phyloP scores from a whole-genome alignment of 2,888 invertebrate genomes.

The Caenorhabditis virilis region DNA sequence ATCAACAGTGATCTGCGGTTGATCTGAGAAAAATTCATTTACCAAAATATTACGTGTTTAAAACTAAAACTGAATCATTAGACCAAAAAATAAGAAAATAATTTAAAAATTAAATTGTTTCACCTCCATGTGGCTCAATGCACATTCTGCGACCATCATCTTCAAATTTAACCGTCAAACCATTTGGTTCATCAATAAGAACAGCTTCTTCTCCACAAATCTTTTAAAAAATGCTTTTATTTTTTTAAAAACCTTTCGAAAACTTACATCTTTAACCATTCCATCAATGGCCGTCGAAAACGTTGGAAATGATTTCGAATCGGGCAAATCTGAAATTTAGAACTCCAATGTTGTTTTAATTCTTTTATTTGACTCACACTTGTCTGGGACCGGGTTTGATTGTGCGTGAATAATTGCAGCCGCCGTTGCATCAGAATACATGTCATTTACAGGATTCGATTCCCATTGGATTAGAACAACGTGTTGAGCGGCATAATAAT shows the following conservation, averaged over 20 bases:
- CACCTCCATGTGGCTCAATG: constrained; percentile 4
- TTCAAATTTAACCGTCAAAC: constrained; percentile 29
- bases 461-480: constrained; percentile 89
- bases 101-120: neutral
- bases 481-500: constrained; percentile 28
- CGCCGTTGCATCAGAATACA: constrained; percentile 94
- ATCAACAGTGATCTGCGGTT: constrained; percentile 12
- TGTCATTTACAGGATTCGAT: constrained; percentile 91
- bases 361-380: constrained; percentile 46
- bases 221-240: constrained; percentile 14
- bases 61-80: too few species aligned
- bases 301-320: constrained; percentile 5
- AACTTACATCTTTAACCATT: constrained; percentile 41
- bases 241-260: neutral
- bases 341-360: neutral
- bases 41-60: too few species aligned
- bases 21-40: constrained; percentile 13
- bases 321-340: neutral
- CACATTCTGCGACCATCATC: constrained; percentile 26
- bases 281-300: constrained; percentile 25
- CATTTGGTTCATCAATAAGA: constrained; percentile 13
- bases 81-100: too few species aligned
- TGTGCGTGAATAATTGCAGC: constrained; percentile 86
- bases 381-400: constrained; percentile 66
- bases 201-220: constrained; percentile 43